Percentiles rank a stretch among this genome's conserved stretches.
These are phyloP conservation scores for Eulemur rufifrons DNA, from an alignment of 2,113 vertebrate genomes.

Conservation along the genomic window DNA sequence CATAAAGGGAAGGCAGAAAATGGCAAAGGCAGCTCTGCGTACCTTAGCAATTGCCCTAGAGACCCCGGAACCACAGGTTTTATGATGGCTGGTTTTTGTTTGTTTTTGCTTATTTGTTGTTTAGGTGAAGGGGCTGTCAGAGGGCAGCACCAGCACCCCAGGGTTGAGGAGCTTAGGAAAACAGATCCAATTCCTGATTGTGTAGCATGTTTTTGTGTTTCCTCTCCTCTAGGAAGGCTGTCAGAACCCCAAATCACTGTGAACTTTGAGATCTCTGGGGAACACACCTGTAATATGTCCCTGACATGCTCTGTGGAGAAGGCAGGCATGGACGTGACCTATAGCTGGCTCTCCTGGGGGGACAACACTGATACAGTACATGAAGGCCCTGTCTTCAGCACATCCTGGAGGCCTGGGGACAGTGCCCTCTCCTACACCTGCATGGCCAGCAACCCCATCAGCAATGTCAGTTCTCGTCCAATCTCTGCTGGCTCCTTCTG, in stretches of 20 bases:
- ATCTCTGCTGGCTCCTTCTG: slow-evolving; percentile 45
- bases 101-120: neutral
- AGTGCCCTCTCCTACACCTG: slow-evolving; percentile 21
- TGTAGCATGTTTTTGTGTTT: neutral
- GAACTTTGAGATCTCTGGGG: neutral
- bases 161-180: neutral
- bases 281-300: slow-evolving; percentile 51
- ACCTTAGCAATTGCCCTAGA: neutral
- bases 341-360: slow-evolving; percentile 31
- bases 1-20: neutral
- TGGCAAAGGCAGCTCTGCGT: neutral
- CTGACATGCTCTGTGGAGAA: slow-evolving; percentile 53
- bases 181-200: neutral
- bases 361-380: neutral
- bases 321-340: slow-evolving; percentile 21
- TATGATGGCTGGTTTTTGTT: neutral
- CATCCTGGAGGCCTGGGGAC: slow-evolving; percentile 50
- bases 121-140: neutral
- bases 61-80: neutral
- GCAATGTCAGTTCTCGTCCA: neutral
- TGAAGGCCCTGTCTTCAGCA: slow-evolving; percentile 33
- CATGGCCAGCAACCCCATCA: slow-evolving; percentile 55
- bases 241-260: slow-evolving; percentile 34
- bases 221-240: slow-evolving; percentile 29
- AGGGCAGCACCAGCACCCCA: neutral